Evolutionary conservation across 2,113 vertebrate species (phyloP), one percentile per base, ranked within the genome.

Genomic region (Dasyornis broadbenti): DNA sequence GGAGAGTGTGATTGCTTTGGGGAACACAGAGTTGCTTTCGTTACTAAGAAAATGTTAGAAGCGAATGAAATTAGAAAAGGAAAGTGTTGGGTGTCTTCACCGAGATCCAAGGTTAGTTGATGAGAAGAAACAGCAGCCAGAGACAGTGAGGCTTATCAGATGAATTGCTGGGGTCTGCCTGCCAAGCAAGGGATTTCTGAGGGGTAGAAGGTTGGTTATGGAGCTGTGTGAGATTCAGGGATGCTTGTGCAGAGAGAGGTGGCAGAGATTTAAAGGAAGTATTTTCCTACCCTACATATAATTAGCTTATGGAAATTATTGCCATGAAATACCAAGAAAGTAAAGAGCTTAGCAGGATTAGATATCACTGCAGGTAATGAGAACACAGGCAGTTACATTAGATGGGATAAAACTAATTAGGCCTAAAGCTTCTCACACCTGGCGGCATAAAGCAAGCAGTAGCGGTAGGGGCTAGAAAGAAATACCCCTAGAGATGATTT

Each of bases 331-430:
- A 86, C 24, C 22, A 54, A 23, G 60, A 33, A 90, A 33, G 44
- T 64, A 68, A 89, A 82, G 73, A 85, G 52, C 56, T 95, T 95
- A 82, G n/a, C 56, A 27, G 73, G 40, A 71, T 91, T 94, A 82
- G 17, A 8, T n/a, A 15, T 60, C 53, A 84, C 1, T 52, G 12
- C 45, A 44, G 40, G 37, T 76, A 71, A 45, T 37, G 86, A 92
- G 89, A 64, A 68, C 45, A 53, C 5, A 30, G 80, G 35, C 31
- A 30, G 31, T 91, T 94, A 44, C 1, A 0, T 71, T 82, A 64
- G 30, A 37, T 69, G 40, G 49, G 69, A 84, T 68, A 78, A 94
- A 87, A 84, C 49, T 71, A 95, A 68, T 82, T 91, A 79, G 24
- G 33, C 27, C 13, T 80, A 52, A 76, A 73, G 2, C 19, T 52